Conservation (phyloP, 1,140 invertebrate genomes). For the Copidosoma floridanum region DNA sequence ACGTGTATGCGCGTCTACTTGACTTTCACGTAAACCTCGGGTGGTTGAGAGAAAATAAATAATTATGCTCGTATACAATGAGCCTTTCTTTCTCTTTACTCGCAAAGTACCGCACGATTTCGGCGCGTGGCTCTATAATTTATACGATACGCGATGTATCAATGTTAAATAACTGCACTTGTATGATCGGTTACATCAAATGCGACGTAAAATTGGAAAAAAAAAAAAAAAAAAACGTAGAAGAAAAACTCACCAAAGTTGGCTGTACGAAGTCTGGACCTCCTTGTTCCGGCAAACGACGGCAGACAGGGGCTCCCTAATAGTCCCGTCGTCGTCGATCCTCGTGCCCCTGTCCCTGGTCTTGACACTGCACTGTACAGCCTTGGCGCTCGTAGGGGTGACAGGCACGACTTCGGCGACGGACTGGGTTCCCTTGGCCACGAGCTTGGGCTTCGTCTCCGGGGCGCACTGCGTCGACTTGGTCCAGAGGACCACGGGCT, state of each 20-base stretch:
- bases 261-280: conserved; percentile 8
- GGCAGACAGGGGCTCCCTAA: no score
- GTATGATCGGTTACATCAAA: conserved; percentile 57
- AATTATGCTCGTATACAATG: no score
- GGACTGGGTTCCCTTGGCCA: not conserved
- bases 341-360: conserved; percentile 67
- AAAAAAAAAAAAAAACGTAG: conserved; percentile 4
- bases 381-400: conserved; percentile 57
- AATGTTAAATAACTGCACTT: conserved; percentile 6
- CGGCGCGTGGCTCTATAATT: no score
- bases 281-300: conserved; percentile 10
- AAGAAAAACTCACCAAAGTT: conserved; percentile 26
- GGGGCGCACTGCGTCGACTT: not conserved
- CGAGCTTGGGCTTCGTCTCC: not conserved
- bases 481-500: not conserved
- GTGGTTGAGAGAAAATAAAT: no score
- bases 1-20: no score
- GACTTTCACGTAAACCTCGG: no score
- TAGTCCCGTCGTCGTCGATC: no score
- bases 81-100: no score
- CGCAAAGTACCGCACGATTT: no score
- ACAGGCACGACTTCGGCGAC: not conserved
- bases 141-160: not conserved
- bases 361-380: conserved; percentile 65
- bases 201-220: no score